Percentiles rank a stretch among this genome's conserved stretches.
Conservation (phyloP, 2,888 invertebrate species). For the Ecliptopera silaceata region DNA sequence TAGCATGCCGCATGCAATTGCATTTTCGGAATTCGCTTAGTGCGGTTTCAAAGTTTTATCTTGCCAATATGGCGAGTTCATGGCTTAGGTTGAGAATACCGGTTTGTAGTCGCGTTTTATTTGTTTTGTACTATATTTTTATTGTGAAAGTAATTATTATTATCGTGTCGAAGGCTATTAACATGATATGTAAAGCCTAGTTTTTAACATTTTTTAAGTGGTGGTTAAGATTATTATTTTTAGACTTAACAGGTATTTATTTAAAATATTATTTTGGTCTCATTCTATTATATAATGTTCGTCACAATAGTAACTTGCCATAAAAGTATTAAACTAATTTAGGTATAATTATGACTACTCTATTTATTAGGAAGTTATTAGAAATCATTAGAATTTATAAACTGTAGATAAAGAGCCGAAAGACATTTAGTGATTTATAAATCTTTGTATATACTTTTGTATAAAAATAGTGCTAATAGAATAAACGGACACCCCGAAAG, state of each 20-base stretch:
- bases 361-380: conserved; percentile 5
- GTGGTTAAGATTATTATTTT: too few relatives aligned
- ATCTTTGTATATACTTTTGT: conserved; percentile 28
- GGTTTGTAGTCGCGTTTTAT: too few relatives aligned
- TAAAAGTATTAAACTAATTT: conserved; percentile 5
- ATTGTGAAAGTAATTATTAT: too few relatives aligned
- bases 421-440: conserved; percentile 28
- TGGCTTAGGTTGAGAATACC: too few relatives aligned
- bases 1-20: conserved; percentile 28
- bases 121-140: too few relatives aligned
- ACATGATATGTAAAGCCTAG: too few relatives aligned
- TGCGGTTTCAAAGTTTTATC: conserved; percentile 4
- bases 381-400: conserved; percentile 14
- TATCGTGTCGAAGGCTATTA: too few relatives aligned
- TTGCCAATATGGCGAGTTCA: neutral
- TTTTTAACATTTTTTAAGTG: too few relatives aligned
- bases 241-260: too few relatives aligned
- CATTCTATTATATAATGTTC: too few relatives aligned
- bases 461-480: conserved; percentile 9
- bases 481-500: too few relatives aligned
- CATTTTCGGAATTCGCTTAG: conserved; percentile 23
- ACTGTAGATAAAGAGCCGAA: conserved; percentile 27
- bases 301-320: neutral
- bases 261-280: too few relatives aligned
- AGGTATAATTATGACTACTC: neutral